phyloP scores from a whole-genome alignment of 2,797 vertebrate species.

The Poeciliopsis paucimaculata region DNA sequence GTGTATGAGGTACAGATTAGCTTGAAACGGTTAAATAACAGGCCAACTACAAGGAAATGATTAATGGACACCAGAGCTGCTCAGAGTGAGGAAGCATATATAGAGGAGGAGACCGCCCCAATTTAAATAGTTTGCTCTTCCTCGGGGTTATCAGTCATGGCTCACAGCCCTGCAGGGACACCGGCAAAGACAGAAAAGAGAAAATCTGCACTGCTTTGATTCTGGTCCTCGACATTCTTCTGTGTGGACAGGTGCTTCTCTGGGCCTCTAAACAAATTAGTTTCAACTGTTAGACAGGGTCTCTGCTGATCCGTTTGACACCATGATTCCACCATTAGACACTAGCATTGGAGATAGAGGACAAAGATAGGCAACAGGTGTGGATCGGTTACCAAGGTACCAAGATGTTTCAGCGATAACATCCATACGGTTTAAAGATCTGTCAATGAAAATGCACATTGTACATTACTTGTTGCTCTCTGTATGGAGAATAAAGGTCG shows the following conservation, averaged over 20 bases:
- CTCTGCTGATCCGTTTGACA: slow-evolving; percentile 12
- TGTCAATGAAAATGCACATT: neutral
- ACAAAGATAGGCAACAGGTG: neutral
- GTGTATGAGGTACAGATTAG: neutral
- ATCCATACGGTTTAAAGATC: neutral
- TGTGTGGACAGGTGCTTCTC: slow-evolving; percentile 76
- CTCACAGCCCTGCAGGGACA: slow-evolving; percentile 50
- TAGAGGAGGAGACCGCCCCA: neutral
- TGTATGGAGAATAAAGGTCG: neutral
- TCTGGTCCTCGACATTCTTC: slow-evolving; percentile 17
- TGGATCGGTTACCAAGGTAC: neutral
- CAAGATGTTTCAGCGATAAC: neutral
- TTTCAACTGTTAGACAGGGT: neutral
- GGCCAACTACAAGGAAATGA: neutral
- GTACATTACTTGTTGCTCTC: neutral
- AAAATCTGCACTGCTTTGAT: slow-evolving; percentile 55
- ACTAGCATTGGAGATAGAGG: neutral
- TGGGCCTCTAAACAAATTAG: slow-evolving; percentile 66
- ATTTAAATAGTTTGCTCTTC: slow-evolving; percentile 16
- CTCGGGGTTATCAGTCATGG: slow-evolving; percentile 50
- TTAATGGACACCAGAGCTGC: neutral
- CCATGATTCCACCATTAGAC: neutral
- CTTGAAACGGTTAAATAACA: neutral
- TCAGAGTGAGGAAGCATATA: neutral
- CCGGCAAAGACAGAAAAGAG: slow-evolving; percentile 31